Conservation (phyloP, 2,113 vertebrate species). For the Rhadina sibilatrix region DNA sequence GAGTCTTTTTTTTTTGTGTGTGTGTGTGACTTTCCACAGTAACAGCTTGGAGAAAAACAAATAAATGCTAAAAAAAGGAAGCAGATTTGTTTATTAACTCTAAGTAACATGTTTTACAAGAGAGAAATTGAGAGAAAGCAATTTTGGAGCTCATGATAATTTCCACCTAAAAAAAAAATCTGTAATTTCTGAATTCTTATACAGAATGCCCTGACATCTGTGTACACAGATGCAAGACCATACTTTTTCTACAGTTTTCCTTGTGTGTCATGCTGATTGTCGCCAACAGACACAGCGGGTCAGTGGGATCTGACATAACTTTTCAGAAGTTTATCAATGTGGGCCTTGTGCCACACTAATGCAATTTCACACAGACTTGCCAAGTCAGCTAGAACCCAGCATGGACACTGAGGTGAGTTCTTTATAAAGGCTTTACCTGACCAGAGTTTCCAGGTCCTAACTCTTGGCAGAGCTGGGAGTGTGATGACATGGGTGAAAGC, state of each 20-base stretch:
- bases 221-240: neutral
- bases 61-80: neutral
- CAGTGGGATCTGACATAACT: neutral
- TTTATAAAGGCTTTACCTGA: neutral
- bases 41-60: neutral
- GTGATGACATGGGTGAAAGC: neutral
- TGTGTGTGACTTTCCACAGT: neutral
- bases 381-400: neutral
- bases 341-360: neutral
- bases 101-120: neutral
- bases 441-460: neutral
- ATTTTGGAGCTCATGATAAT: neutral
- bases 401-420: neutral
- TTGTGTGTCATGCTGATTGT: neutral
- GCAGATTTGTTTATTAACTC: neutral
- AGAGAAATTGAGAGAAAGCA: neutral
- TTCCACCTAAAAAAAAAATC: neutral
- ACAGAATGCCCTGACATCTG: neutral
- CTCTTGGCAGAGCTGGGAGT: neutral
- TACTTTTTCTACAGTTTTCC: neutral
- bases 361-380: neutral
- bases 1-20: neutral
- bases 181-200: neutral
- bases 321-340: neutral
- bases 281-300: neutral